Evolutionary conservation across 2,888 invertebrate species (phyloP), one percentile per base, ranked within the genome.

Genomic region (Apamea monoglypha): DNA sequence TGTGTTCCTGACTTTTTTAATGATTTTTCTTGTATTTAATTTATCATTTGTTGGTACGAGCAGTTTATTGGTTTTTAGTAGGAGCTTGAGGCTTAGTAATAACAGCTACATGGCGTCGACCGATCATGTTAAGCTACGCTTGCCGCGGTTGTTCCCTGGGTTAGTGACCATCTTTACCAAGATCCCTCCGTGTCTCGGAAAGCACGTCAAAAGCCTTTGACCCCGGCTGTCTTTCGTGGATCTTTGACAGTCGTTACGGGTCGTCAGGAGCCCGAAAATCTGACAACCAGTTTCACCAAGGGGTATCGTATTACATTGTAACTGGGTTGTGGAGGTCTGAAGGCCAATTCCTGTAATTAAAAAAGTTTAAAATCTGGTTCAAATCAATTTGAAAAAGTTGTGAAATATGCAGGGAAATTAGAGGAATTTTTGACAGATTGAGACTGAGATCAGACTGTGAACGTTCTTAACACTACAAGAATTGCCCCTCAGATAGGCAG

Each of bases 1-100:
- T 67, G 40, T 53, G 74, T 84, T 85, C 82, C 78, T 88, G 70
- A 47, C 25, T 70, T 72, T 71, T 74, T 80, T 36, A 14, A 16
- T 61, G 16, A 63, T 71, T 71, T 78, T 67, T 53, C 47, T 69
- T 44, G 16, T 32, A 12, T 40, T 71, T 64, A 8, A 67, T 59
- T 64, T 1, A 59, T 68, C 0, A 63, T 63, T 16, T 66, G 10
- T 70, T 72, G 16, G 16, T 16, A 29, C 10, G 36, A 36, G 36
- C 18, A 18, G 56, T 56, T 25, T 56, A 25, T 56, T 56, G 56
- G 10, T 56, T 56, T 56, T 56, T 25, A 10, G 53, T 56, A 25
- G 25, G 10, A 7, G 8, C 21, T 56, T 56, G 25, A 10, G 10
- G 2, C 3, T 56, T 12, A 25, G 56, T 25, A 56, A 25, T 56